phyloP scores from a whole-genome alignment of 2,113 vertebrate genomes.

The Syngnathus typhle region DNA sequence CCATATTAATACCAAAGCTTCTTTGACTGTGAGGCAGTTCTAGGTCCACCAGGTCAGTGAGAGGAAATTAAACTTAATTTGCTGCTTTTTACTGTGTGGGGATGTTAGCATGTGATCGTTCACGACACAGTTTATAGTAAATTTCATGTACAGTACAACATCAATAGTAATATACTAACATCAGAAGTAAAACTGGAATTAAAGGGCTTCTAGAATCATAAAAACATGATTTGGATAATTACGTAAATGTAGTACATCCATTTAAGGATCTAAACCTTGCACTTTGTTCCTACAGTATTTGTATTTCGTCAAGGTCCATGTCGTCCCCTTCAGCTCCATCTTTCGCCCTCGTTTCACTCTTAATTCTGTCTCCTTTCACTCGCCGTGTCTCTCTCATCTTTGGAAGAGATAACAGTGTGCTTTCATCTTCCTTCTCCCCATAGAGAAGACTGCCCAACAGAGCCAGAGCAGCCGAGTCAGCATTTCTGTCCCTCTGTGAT shows the following conservation, averaged over 20 bases:
- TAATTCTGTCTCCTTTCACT: constrained; percentile 28
- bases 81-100: too few species aligned
- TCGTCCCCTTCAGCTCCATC: constrained; percentile 24
- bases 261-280: constrained; percentile 37
- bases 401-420: constrained; percentile 54
- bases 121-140: too few species aligned
- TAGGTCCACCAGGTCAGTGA: constrained; percentile 19
- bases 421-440: constrained; percentile 58
- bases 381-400: constrained; percentile 45
- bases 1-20: too few species aligned
- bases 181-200: too few species aligned
- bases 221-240: not conserved
- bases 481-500: constrained; percentile 54
- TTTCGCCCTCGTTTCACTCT: constrained; percentile 10
- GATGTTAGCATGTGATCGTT: too few species aligned
- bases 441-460: constrained; percentile 57
- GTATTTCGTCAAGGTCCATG: constrained; percentile 57
- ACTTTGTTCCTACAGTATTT: constrained; percentile 10
- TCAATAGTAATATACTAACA: too few species aligned
- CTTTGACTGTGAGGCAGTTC: too few species aligned
- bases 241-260: constrained; percentile 16
- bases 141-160: too few species aligned
- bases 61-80: constrained; percentile 29
- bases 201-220: not conserved
- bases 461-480: constrained; percentile 65